These are phyloP conservation scores for Gryon sp. DNA, from an alignment of 1,140 invertebrate species.

Conservation along the genomic window DNA sequence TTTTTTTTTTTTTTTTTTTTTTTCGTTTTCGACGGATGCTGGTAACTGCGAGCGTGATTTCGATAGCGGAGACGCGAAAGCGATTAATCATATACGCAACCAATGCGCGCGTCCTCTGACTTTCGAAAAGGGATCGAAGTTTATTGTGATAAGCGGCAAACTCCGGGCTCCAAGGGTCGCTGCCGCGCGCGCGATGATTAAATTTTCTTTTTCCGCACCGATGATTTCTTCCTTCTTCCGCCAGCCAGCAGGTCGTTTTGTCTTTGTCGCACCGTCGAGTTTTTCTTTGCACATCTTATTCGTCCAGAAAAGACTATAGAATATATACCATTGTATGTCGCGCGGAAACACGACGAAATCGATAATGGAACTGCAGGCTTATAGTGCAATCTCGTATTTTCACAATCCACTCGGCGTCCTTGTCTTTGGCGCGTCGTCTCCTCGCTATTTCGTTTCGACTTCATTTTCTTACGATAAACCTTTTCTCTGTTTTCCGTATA, in stretches of 20 bases:
- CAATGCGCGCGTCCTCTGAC: slow-evolving; percentile 47
- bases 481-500: slow-evolving; percentile 31
- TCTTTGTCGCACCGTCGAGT: slow-evolving; percentile 19
- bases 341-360: slow-evolving; percentile 61
- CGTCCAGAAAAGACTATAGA: slow-evolving; percentile 47
- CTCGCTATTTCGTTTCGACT: slow-evolving; percentile 11
- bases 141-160: slow-evolving; percentile 68
- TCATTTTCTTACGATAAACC: slow-evolving; percentile 33
- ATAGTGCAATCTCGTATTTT: slow-evolving; percentile 65
- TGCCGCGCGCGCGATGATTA: slow-evolving; percentile 68
- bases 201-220: slow-evolving; percentile 70
- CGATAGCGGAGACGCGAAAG: slow-evolving; percentile 60
- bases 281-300: slow-evolving; percentile 20
- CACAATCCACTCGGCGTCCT: slow-evolving; percentile 29
- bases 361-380: slow-evolving; percentile 64
- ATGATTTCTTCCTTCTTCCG: slow-evolving; percentile 62
- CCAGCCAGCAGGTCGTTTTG: slow-evolving; percentile 12
- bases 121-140: slow-evolving; percentile 66
- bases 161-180: slow-evolving; percentile 55
- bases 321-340: slow-evolving; percentile 52
- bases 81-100: slow-evolving; percentile 74
- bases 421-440: not conserved
- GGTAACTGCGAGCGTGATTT: slow-evolving; percentile 32
- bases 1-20: too few relatives aligned
- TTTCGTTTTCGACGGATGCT: not conserved